phyloP scores from a whole-genome alignment of 1,140 invertebrate genomes.

The Thereuonema tuberculata region DNA sequence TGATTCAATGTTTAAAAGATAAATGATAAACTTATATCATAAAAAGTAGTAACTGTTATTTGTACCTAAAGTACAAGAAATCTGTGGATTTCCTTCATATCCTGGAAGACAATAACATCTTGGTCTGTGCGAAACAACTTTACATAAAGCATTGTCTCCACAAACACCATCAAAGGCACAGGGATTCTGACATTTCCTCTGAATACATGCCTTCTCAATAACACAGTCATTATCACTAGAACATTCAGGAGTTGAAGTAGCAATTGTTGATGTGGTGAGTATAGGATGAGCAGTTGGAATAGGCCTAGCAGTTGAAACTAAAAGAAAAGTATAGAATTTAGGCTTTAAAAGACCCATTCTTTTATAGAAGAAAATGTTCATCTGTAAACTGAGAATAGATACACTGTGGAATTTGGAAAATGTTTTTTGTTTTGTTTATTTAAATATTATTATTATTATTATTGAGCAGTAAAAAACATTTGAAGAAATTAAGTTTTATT shows the following conservation, averaged over 20 bases:
- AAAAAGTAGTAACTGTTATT: neutral
- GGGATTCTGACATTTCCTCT: constrained; percentile 67
- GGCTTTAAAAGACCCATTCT: too few relatives aligned
- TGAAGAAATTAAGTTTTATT: constrained; percentile 47
- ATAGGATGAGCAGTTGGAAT: constrained; percentile 11
- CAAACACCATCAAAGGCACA: constrained; percentile 73
- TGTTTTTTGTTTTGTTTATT: too few relatives aligned
- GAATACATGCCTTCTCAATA: constrained; percentile 76
- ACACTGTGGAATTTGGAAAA: too few relatives aligned
- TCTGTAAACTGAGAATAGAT: too few relatives aligned
- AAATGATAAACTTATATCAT: neutral
- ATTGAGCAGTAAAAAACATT: constrained; percentile 8
- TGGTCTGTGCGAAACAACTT: constrained; percentile 62
- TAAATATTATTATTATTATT: too few relatives aligned
- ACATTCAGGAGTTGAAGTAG: constrained; percentile 61
- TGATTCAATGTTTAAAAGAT: neutral
- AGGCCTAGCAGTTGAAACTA: neutral
- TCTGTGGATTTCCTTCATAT: constrained; percentile 44
- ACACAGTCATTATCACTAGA: constrained; percentile 77
- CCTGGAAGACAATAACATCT: constrained; percentile 54
- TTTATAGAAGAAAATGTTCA: too few relatives aligned
- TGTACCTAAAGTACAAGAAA: constrained; percentile 31
- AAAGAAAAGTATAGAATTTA: constrained; percentile 2
- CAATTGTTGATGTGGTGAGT: constrained; percentile 5
- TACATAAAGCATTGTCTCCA: constrained; percentile 74